Percentiles rank a stretch among this genome's conserved stretches.
Evolutionary conservation across 1,140 invertebrate genomes (phyloP).

Genomic region (Rhyzopertha dominica): DNA sequence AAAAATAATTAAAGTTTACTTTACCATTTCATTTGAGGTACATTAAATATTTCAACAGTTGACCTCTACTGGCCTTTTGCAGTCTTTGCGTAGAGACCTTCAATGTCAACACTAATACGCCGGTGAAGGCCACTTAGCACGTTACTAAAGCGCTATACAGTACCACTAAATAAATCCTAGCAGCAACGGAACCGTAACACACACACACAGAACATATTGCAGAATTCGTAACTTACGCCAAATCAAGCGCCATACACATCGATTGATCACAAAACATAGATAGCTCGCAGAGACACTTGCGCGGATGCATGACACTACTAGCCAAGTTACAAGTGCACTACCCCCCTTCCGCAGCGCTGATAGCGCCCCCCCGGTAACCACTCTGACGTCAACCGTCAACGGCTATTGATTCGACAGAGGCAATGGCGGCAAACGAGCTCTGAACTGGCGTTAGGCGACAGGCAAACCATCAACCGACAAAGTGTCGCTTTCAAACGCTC

Average conservation of each 20-base stretch:
- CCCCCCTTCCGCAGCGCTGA: conserved; percentile 35
- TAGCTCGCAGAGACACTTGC: conserved; percentile 42
- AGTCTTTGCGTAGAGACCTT: conserved; percentile 44
- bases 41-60: conserved; percentile 37
- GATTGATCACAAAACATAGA: conserved; percentile 41
- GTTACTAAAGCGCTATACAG: conserved; percentile 29
- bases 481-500: neutral
- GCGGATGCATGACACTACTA: conserved; percentile 45
- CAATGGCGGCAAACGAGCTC: too few relatives aligned
- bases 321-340: conserved; percentile 45
- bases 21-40: conserved; percentile 16
- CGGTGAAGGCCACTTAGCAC: conserved; percentile 43
- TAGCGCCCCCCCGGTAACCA: conserved; percentile 37
- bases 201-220: conserved; percentile 19
- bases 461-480: conserved; percentile 1
- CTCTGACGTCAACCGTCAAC: conserved; percentile 45
- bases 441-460: conserved; percentile 29
- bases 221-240: conserved; percentile 32
- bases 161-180: conserved; percentile 9
- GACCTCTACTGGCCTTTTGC: conserved; percentile 44
- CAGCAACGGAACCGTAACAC: conserved; percentile 8
- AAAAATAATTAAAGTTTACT: conserved; percentile 1
- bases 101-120: conserved; percentile 45
- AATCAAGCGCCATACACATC: conserved; percentile 32
- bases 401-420: conserved; percentile 42